Evolutionary conservation across 1,140 invertebrate genomes (phyloP), one percentile per base, ranked within the genome.

Genomic region (Anastatus disparis): DNA sequence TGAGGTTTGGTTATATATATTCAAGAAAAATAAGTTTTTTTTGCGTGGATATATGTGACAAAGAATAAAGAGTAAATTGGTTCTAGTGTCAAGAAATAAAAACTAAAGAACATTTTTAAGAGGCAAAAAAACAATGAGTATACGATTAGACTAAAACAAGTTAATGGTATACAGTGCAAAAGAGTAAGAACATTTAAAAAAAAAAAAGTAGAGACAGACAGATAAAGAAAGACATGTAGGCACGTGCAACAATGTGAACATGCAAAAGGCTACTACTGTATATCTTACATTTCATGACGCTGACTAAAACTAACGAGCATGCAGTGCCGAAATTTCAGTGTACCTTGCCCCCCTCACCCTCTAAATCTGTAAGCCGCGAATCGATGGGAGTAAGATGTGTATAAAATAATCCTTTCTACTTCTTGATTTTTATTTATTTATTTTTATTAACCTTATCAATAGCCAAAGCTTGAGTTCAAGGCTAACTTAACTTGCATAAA

Each of bases 341-440:
- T 69, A 69, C 66, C 66, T 69, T 69, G 56, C 66, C 66, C 31
- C 46, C 22, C 20, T 58, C 55, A n/a, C n/a, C n/a, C n/a, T n/a
- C n/a, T n/a, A n/a, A n/a, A n/a, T n/a, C n/a, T n/a, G n/a, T n/a
- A n/a, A n/a, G n/a, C n/a, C n/a, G n/a, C n/a, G n/a, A n/a, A n/a
- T n/a, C n/a, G n/a, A n/a, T n/a, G n/a, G n/a, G n/a, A n/a, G n/a
- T n/a, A n/a, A n/a, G n/a, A n/a, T n/a, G n/a, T n/a, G n/a, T n/a
- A n/a, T n/a, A n/a, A n/a, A n/a, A n/a, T n/a, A n/a, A n/a, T n/a
- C n/a, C n/a, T n/a, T n/a, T n/a, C n/a, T n/a, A n/a, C n/a, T n/a
- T n/a, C n/a, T n/a, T n/a, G n/a, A n/a, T n/a, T n/a, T n/a, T n/a
- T n/a, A n/a, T n/a, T n/a, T n/a, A n/a, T n/a, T n/a, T n/a, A n/a